A percentile compares a stretch with the other conserved stretches of the same genome.
Evolutionary conservation across 2,113 vertebrate species (phyloP).

Genomic region (Saimiri boliviensis): DNA sequence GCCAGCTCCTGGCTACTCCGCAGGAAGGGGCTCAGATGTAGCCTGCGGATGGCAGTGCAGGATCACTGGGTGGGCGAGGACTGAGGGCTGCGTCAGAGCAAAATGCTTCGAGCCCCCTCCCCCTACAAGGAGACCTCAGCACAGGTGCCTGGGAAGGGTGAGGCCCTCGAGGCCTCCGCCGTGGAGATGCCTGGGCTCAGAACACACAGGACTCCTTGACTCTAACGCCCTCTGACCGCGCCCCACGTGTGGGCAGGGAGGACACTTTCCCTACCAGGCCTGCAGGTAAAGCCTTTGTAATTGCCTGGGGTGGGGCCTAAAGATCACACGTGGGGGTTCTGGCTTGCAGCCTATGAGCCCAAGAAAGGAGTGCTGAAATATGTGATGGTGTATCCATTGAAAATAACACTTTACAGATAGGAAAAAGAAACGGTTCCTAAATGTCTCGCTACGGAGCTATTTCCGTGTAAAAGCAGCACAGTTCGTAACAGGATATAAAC

Average conservation of each 20-base stretch:
- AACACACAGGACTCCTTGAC: neutral
- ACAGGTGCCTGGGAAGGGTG: neutral
- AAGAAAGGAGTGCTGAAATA: neutral
- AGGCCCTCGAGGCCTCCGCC: neutral
- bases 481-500: neutral
- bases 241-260: neutral
- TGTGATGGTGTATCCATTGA: neutral
- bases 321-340: neutral
- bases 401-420: neutral
- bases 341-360: neutral
- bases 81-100: neutral
- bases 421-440: neutral
- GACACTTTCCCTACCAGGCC: accelerated
- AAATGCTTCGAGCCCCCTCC: neutral
- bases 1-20: neutral
- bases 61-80: neutral
- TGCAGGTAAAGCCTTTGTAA: neutral
- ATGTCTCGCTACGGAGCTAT: too few relatives aligned
- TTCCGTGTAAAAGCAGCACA: neutral
- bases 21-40: neutral
- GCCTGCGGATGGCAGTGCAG: too few relatives aligned
- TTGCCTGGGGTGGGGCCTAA: neutral
- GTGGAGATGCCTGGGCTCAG: accelerated
- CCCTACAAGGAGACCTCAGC: too few relatives aligned
- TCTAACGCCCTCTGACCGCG: neutral